Percentiles rank a stretch among this genome's conserved stretches.
Evolutionary conservation across 23 tunicate genomes (phyloP).

Genomic region (Clavelina lepadiformis): DNA sequence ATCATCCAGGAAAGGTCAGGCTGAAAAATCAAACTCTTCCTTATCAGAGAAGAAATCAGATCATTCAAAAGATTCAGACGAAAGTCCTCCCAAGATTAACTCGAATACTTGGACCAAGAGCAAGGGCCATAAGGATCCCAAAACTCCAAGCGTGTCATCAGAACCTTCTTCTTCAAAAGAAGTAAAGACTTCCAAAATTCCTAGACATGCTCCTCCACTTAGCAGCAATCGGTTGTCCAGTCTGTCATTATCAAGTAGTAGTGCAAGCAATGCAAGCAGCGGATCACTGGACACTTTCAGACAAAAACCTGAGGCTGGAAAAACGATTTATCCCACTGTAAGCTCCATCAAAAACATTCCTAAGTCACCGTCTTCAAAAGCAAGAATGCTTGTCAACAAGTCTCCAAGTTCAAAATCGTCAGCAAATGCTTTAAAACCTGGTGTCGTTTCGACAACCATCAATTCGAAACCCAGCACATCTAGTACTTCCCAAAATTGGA

Average conservation of each 20-base stretch:
- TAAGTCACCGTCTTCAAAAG: slow-evolving; percentile 57
- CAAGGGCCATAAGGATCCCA: slow-evolving; percentile 1
- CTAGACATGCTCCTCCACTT: slow-evolving; percentile 1
- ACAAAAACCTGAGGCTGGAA: neutral
- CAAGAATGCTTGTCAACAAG: slow-evolving; percentile 3
- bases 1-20: neutral
- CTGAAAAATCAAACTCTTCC: neutral
- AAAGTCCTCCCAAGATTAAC: neutral
- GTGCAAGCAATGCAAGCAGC: slow-evolving; percentile 28
- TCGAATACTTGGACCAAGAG: slow-evolving; percentile 8
- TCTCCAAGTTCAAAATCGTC: slow-evolving; percentile 5
- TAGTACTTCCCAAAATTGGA: slow-evolving; percentile 4
- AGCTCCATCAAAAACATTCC: slow-evolving; percentile 45
- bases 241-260: slow-evolving; percentile 71
- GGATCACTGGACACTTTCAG: slow-evolving; percentile 12
- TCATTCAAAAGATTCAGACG: neutral
- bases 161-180: neutral
- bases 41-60: neutral
- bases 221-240: slow-evolving; percentile 39
- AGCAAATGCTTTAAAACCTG: neutral
- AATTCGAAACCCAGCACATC: neutral
- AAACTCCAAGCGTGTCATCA: neutral
- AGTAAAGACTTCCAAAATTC: neutral
- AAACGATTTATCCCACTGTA: slow-evolving; percentile 39
- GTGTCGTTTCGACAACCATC: neutral